Conservation (phyloP, 1,140 invertebrate genomes). For the Asbolus verrucosus region DNA sequence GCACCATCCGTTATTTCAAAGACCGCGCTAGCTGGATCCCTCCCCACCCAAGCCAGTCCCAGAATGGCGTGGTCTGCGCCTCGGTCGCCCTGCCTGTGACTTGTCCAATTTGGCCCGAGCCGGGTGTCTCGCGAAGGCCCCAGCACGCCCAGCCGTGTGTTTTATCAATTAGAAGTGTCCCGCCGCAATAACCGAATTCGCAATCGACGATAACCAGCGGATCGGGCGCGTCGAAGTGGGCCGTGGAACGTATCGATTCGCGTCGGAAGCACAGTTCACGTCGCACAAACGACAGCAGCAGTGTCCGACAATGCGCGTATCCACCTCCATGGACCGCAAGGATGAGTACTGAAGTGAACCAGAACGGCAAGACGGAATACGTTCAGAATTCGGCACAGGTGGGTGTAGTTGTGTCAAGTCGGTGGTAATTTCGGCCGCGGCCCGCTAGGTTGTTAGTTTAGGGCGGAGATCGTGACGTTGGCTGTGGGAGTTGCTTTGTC, state of each 20-base stretch:
- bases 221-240: neutral
- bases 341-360: slow-evolving; percentile 56
- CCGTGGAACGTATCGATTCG: slow-evolving; percentile 45
- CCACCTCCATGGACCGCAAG: slow-evolving; percentile 45
- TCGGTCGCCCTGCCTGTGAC: slow-evolving; percentile 61
- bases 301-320: slow-evolving; percentile 49
- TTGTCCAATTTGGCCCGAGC: slow-evolving; percentile 58
- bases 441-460: slow-evolving; percentile 47
- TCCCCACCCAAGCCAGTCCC: slow-evolving; percentile 61
- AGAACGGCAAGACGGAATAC: slow-evolving; percentile 53
- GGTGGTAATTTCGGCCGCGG: slow-evolving; percentile 40
- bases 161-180: slow-evolving; percentile 49
- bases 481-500: slow-evolving; percentile 63
- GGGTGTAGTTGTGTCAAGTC: slow-evolving; percentile 38
- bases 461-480: slow-evolving; percentile 56
- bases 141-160: slow-evolving; percentile 60
- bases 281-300: slow-evolving; percentile 8
- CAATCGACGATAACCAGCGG: slow-evolving; percentile 33
- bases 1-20: slow-evolving; percentile 39
- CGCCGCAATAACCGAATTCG: slow-evolving; percentile 28
- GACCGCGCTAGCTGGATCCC: slow-evolving; percentile 49
- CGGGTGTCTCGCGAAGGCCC: slow-evolving; percentile 55
- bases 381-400: slow-evolving; percentile 55
- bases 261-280: slow-evolving; percentile 47
- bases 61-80: slow-evolving; percentile 64